phyloP scores from a whole-genome alignment of 2,888 invertebrate genomes.

The Aphelenchoides bicaudatus region DNA sequence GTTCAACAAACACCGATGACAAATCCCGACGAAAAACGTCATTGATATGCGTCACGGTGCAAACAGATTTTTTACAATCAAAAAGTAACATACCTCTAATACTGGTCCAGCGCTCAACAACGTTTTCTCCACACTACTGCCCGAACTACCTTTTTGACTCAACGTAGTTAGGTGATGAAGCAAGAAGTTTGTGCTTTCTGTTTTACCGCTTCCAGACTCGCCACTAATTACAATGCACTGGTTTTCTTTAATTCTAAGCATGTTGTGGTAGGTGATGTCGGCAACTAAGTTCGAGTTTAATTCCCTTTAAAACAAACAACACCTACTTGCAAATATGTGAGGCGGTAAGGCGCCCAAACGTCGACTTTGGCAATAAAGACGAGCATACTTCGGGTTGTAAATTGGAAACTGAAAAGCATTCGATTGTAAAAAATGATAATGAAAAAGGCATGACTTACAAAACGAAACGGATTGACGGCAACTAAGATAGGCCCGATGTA shows the following conservation, averaged over 20 bases:
- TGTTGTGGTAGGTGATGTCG: conserved; percentile 62
- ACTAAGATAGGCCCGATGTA: conserved; percentile 80
- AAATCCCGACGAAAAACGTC: neutral
- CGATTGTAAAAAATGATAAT: too few species aligned
- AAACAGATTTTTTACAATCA: neutral
- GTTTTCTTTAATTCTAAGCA: conserved; percentile 83
- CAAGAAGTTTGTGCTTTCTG: conserved; percentile 90
- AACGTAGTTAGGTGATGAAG: conserved; percentile 89
- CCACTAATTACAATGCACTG: conserved; percentile 81
- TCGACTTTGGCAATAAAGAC: conserved; percentile 83
- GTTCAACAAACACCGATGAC: conserved; percentile 3
- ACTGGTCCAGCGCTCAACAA: conserved; percentile 92
- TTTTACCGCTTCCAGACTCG: conserved; percentile 38
- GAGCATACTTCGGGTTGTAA: conserved; percentile 94
- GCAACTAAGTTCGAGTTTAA: conserved; percentile 4
- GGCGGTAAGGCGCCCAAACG: conserved; percentile 86
- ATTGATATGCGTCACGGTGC: neutral
- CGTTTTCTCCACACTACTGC: conserved; percentile 92
- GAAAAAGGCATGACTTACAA: conserved; percentile 85
- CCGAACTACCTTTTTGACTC: conserved; percentile 81
- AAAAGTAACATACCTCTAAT: conserved; percentile 68
- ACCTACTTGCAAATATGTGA: conserved; percentile 83
- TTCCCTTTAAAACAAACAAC: conserved; percentile 47
- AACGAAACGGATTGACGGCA: conserved; percentile 80
- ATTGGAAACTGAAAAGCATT: too few species aligned